Conservation (phyloP, 2,888 invertebrate species). For the Crocallis elinguaria region DNA sequence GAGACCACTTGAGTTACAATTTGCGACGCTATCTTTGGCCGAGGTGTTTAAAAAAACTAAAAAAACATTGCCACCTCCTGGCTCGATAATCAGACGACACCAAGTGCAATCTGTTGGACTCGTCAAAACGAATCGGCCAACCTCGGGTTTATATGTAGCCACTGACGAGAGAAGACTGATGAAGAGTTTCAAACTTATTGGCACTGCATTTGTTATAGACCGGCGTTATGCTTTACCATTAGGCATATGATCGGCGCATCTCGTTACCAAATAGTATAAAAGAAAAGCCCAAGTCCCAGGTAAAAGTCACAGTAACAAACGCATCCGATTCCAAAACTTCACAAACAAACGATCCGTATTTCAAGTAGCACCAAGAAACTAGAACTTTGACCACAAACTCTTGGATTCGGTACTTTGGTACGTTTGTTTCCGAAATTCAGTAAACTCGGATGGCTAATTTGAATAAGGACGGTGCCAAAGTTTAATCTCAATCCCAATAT, state of each 20-base stretch:
- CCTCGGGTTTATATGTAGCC: too few species aligned
- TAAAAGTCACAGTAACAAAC: slow-evolving; percentile 18
- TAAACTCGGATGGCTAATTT: slow-evolving; percentile 59
- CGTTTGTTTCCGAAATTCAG: slow-evolving; percentile 54
- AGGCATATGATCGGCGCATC: too few species aligned
- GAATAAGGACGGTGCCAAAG: slow-evolving; percentile 60
- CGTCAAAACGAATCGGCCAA: too few species aligned
- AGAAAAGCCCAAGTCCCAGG: slow-evolving; percentile 5
- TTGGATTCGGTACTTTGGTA: slow-evolving; percentile 34
- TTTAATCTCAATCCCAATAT: slow-evolving; percentile 68
- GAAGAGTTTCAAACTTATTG: too few species aligned
- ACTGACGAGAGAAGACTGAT: too few species aligned
- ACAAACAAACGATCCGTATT: slow-evolving; percentile 53
- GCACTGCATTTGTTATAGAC: too few species aligned
- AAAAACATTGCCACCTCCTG: too few species aligned
- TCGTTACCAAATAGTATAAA: slow-evolving; percentile 9
- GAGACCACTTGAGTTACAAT: slow-evolving; percentile 7
- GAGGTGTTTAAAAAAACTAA: too few species aligned
- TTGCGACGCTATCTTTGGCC: too few species aligned
- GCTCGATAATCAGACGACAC: too few species aligned
- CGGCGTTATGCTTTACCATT: too few species aligned
- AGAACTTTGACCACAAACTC: slow-evolving; percentile 55
- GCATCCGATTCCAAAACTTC: slow-evolving; percentile 46
- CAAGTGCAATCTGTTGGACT: too few species aligned
- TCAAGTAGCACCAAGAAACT: slow-evolving; percentile 44